Base-by-base conservation (phyloP, 1,140 invertebrate species). In the Ceratitis capitata region DNA sequence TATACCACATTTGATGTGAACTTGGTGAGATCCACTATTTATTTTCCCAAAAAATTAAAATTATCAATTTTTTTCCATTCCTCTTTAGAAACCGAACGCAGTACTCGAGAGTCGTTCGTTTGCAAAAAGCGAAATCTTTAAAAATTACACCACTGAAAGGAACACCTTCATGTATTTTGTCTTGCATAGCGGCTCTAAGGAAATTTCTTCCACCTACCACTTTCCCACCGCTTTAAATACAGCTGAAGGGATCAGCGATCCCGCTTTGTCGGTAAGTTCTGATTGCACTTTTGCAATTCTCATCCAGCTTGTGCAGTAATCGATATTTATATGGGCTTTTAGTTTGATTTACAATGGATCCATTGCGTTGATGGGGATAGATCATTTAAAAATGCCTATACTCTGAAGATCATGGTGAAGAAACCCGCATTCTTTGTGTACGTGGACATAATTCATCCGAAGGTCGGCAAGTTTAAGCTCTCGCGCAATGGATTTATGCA, bases 401-500 rank as follows among this genome's bases (percentile, higher is more conserved):
- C 87, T 64, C 86, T 92, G 7, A 88, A 88, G 39, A 90, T 92
- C 12, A 86, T 82, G 0, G 86, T 92, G 0, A 88, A 87, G 83
- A 86, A 85, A n/a, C 89, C 91, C 9, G 89, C 88, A 0, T 86
- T 89, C 5, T 92, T 92, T 84, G 88, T 92, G 6, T 92, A 89
- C 69, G 84, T 92, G 23, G 91, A 92, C 85, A 86, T 92, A 12
- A 85, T 89, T 51, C 86, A 89, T 85, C 86, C 86, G 7, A 87
- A 89, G 23, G 90, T 89, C 6, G 84, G 29, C n/a, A 82, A 64
- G 14, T 88, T 88, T 84, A 85, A 49, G 56, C 87, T 92, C 9
- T 92, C 92, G 5, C 88, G 90, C 56, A 92, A 92, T 85, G 92
- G 92, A 7, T 92, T 90, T 84, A 88, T 92, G 87, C 89, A 90